Base-by-base conservation (phyloP, 1,140 invertebrate species). In the Helicoverpa zea region DNA sequence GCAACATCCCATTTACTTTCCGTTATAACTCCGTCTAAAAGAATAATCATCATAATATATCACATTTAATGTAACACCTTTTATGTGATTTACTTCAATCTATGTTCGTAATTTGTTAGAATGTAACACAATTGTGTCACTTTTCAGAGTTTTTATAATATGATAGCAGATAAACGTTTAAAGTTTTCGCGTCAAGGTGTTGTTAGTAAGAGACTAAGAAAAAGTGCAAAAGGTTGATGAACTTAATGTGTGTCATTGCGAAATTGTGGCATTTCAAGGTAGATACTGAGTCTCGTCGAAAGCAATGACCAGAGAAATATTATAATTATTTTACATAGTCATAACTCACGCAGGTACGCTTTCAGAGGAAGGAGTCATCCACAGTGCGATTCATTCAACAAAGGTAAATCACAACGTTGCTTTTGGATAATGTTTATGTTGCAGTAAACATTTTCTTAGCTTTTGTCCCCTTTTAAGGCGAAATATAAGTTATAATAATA, bases 231-330 rank as follows among this genome's bases (percentile, higher is more conserved):
- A 77, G 75, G 75, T 66, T 18, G 43, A 66, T 43, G 75, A 77
- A 64, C 75, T 66, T 16, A 77, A 66, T 35, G 49, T 77, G 49
- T 77, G 75, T 77, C 75, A 77, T 52, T 77, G 75, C 51, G 49
- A 66, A 51, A 61, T 3, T 64, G 49, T 66, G 11, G 16, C 61
- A 77, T 29, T 54, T 77, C 75, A 77, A 77, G 75, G 75, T 64
- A 35, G 14, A 66, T 18, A 54, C 47, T 77, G 64, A 77, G 49
- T 61, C 47, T 64, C 18, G 14, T 66, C 18, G 64, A 77, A 54
- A 66, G 61, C 61, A 77, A 64, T 61, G 61, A 77, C 61, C 43
- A 54, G 23, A 61, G 75, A 63, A 35, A 54, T 47, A 66, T 77
- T 77, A 66, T 61, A 66, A 52, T 49, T 30, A 64, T 29, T 64